Percentiles rank a stretch among this genome's conserved stretches.
Evolutionary conservation across 2,113 vertebrate genomes (phyloP).

Genomic region (Cercocebus atys): DNA sequence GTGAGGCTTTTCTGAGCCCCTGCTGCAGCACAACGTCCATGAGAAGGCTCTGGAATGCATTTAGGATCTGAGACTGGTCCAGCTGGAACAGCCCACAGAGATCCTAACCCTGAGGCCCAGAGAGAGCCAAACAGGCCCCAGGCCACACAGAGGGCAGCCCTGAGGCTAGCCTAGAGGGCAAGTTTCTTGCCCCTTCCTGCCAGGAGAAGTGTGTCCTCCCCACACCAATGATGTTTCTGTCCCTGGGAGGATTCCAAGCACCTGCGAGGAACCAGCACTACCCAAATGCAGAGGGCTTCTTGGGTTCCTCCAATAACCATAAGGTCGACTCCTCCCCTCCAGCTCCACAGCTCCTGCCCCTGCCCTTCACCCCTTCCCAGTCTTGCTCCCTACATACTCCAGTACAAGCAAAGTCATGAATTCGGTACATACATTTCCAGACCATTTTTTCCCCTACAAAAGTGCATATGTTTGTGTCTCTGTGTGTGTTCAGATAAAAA

Average conservation of each 20-base stretch:
- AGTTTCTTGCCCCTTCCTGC: background rate
- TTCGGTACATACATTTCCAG: background rate
- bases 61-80: background rate
- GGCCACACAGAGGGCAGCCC: background rate
- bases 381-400: background rate
- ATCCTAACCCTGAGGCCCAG: background rate
- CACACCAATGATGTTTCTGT: background rate
- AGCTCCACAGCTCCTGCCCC: background rate
- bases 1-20: background rate
- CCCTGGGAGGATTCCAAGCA: background rate
- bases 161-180: background rate
- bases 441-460: background rate
- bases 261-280: background rate
- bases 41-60: background rate
- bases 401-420: background rate
- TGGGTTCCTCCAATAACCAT: background rate
- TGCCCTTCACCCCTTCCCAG: background rate
- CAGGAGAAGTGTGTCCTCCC: background rate
- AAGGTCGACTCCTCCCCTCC: background rate
- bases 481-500: background rate
- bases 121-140: background rate
- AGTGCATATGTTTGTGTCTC: background rate
- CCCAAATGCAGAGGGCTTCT: background rate
- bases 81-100: background rate
- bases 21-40: background rate